Evolutionary conservation across 2,113 vertebrate species (phyloP), one percentile per base, ranked within the genome.

Genomic region (Genyomyrus donnyi): DNA sequence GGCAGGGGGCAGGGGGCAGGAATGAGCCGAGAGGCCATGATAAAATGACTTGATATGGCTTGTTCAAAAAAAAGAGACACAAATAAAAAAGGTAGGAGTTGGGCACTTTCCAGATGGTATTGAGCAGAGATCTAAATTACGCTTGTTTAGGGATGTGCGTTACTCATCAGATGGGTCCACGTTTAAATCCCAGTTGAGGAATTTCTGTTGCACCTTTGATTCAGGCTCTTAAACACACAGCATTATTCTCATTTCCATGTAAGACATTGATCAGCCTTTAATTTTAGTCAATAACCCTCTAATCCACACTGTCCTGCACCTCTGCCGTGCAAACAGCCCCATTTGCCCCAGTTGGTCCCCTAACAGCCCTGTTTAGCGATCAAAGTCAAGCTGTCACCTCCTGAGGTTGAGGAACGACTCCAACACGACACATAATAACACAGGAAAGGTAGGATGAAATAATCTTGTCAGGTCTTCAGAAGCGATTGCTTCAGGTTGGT

Each of bases 381-480:
- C 97, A 98, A 99, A 99, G 98, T 97, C 98, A 97, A 97, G 95
- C 97, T 99, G 98, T 99, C 98, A 98, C 96, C 98, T 98, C 97
- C 97, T 96, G 97, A 97, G 97, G 96, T 97, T 97, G 96, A 96
- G 96, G 97, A 97, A 99, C 99, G 98, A 97, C 97, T 98, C 98
- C 97, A 97, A 98, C 96, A 96, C 97, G 97, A 97, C 97, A 97
- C 97, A 99, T 99, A 99, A 98, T 99, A 98, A 98, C 98, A 98
- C 97, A 96, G 97, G 97, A 98, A 98, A 99, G 99, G 97, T 98
- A 98, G 97, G 98, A 99, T 99, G 98, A 98, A 99, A 99, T 98
- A 99, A 99, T 99, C 97, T 99, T 99, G 98, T 99, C 98, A 99
- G 97, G 96, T 94, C 97, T 95, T 96, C 97, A 97, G 97, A 99